phyloP scores from a whole-genome alignment of 1,140 invertebrate genomes.

The Lepeophtheirus salmonis region DNA sequence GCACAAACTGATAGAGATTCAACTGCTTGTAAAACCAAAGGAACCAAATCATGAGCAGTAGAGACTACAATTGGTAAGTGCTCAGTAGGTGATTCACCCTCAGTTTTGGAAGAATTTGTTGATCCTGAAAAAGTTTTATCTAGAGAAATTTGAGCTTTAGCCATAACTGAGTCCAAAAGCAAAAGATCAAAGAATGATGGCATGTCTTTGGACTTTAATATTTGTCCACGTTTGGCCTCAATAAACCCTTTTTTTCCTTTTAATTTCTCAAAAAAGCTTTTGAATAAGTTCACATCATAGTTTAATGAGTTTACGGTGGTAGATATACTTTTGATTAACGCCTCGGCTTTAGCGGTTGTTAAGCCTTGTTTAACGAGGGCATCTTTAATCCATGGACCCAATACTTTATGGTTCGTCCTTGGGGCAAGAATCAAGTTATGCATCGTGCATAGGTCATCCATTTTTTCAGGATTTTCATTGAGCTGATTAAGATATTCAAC shows the following conservation, averaged over 20 bases:
- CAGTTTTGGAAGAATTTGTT: too few relatives aligned
- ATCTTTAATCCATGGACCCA: slow-evolving; percentile 26
- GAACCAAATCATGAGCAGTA: too few relatives aligned
- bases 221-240: neutral
- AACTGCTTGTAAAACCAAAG: too few relatives aligned
- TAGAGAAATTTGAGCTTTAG: slow-evolving; percentile 45
- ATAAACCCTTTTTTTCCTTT: too few relatives aligned
- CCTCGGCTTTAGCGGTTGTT: slow-evolving; percentile 59
- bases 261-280: neutral
- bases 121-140: slow-evolving; percentile 31
- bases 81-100: too few relatives aligned
- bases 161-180: slow-evolving; percentile 43
- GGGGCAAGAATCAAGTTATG: neutral
- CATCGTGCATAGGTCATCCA: neutral
- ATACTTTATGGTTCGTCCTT: slow-evolving; percentile 27
- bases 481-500: slow-evolving; percentile 62
- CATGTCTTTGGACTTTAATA: slow-evolving; percentile 26
- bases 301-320: slow-evolving; percentile 41
- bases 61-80: too few relatives aligned
- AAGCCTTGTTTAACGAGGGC: slow-evolving; percentile 66
- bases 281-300: slow-evolving; percentile 25
- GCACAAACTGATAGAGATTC: too few relatives aligned
- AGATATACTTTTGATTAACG: slow-evolving; percentile 44
- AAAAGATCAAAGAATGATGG: slow-evolving; percentile 44
- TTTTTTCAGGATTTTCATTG: slow-evolving; percentile 26